These are phyloP conservation scores for Selenia dentaria DNA, from an alignment of 2,888 invertebrate species.

Conservation along the genomic window DNA sequence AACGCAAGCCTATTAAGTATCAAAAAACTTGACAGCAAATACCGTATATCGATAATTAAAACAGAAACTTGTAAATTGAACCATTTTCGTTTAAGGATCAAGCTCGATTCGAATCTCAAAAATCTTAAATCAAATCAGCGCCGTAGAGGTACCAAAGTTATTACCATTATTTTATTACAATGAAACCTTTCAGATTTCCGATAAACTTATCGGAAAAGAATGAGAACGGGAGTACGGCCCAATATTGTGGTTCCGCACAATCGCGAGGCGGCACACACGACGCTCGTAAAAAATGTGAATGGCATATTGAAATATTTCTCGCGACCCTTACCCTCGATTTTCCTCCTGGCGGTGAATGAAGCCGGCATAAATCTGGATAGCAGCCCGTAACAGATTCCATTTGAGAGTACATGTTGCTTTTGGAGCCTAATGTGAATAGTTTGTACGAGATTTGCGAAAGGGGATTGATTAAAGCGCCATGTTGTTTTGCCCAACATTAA, in stretches of 20 bases:
- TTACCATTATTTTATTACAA: conserved; percentile 20
- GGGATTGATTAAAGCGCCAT: not conserved
- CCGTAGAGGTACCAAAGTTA: conserved; percentile 1
- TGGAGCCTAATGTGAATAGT: conserved; percentile 14
- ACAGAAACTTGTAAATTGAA: too few relatives aligned
- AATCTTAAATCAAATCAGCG: conserved; percentile 4
- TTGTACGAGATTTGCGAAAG: conserved; percentile 9
- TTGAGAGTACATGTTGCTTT: conserved; percentile 21
- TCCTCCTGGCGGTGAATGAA: conserved; percentile 64
- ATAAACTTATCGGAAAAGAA: conserved; percentile 58
- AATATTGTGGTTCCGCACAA: conserved; percentile 72
- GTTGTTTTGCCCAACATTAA: not conserved
- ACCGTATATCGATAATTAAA: too few relatives aligned
- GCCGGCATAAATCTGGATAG: conserved; percentile 67
- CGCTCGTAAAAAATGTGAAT: conserved; percentile 80
- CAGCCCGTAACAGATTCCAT: conserved; percentile 48
- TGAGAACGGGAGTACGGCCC: conserved; percentile 55
- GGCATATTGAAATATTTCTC: conserved; percentile 81
- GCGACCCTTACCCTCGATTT: conserved; percentile 74
- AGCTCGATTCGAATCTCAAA: not conserved
- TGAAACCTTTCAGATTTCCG: conserved; percentile 41
- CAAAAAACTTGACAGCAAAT: too few relatives aligned
- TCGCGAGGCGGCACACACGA: conserved; percentile 71
- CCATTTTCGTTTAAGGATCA: too few relatives aligned
- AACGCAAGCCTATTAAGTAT: too few relatives aligned